phyloP scores from a whole-genome alignment of 2,888 invertebrate genomes.

The Merodon equestris region DNA sequence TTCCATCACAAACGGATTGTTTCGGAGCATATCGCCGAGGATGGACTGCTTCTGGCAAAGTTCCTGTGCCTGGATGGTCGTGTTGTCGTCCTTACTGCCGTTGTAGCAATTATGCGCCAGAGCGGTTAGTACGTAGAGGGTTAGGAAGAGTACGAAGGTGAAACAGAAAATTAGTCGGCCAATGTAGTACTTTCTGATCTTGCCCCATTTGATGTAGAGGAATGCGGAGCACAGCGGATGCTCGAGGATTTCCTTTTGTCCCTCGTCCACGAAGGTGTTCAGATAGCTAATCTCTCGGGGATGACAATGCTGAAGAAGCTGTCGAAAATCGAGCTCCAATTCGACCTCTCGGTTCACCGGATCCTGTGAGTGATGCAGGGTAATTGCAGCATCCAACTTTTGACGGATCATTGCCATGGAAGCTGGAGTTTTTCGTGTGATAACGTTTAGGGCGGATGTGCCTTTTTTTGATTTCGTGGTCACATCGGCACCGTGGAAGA shows the following conservation, averaged over 20 bases:
- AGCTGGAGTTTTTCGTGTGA: conserved; percentile 91
- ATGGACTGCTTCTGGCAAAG: conserved; percentile 89
- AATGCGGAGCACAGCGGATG: conserved; percentile 94
- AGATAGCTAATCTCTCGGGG: conserved; percentile 91
- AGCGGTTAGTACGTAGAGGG: conserved; percentile 89
- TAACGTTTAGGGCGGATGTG: conserved; percentile 90
- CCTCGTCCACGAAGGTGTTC: conserved; percentile 92
- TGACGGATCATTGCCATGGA: conserved; percentile 90
- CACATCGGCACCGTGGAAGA: conserved; percentile 92
- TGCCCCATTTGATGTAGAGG: conserved; percentile 93
- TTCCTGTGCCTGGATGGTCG: conserved; percentile 85
- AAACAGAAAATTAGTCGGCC: conserved; percentile 88
- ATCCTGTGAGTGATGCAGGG: conserved; percentile 87
- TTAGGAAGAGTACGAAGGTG: conserved; percentile 89
- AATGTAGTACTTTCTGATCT: conserved; percentile 92
- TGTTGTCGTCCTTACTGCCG: conserved; percentile 87
- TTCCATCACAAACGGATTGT: conserved; percentile 88
- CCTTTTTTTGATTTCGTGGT: conserved; percentile 93
- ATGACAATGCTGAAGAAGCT: conserved; percentile 89
- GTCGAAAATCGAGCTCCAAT: conserved; percentile 89
- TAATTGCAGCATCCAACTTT: conserved; percentile 89
- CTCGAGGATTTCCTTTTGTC: conserved; percentile 91
- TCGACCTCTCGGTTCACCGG: conserved; percentile 89
- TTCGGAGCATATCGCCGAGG: conserved; percentile 86
- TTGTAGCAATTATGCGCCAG: conserved; percentile 92